These are phyloP conservation scores for Microtus richardsoni DNA, from an alignment of 2,113 vertebrate genomes.

Conservation along the genomic window DNA sequence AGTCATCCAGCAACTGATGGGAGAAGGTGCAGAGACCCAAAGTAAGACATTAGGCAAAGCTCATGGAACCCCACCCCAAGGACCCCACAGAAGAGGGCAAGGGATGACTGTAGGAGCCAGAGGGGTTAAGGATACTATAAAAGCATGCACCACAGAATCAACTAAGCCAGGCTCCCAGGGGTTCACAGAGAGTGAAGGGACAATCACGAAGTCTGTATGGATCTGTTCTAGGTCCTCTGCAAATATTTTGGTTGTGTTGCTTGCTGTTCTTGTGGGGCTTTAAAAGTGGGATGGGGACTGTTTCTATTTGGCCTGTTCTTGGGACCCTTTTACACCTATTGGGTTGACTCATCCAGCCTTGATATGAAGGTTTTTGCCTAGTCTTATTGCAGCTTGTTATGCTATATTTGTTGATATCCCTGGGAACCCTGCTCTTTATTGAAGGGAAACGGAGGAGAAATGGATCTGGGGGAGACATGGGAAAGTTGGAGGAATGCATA, in stretches of 20 bases:
- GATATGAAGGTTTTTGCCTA: background rate
- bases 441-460: background rate
- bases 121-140: background rate
- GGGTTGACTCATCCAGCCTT: background rate
- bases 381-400: background rate
- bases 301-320: background rate
- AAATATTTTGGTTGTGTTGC: background rate
- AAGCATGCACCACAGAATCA: background rate
- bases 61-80: background rate
- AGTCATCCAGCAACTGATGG: background rate
- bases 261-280: background rate
- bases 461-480: background rate
- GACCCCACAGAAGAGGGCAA: background rate
- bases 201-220: background rate
- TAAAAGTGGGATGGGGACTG: background rate
- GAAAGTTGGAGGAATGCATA: background rate
- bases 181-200: background rate
- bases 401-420: background rate
- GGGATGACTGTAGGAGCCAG: background rate
- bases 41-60: background rate
- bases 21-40: background rate
- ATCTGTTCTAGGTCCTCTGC: background rate
- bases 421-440: background rate
- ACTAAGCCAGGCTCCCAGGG: background rate
- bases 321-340: background rate